phyloP scores from a whole-genome alignment of 2,797 vertebrate genomes.

The Hydrophis major region DNA sequence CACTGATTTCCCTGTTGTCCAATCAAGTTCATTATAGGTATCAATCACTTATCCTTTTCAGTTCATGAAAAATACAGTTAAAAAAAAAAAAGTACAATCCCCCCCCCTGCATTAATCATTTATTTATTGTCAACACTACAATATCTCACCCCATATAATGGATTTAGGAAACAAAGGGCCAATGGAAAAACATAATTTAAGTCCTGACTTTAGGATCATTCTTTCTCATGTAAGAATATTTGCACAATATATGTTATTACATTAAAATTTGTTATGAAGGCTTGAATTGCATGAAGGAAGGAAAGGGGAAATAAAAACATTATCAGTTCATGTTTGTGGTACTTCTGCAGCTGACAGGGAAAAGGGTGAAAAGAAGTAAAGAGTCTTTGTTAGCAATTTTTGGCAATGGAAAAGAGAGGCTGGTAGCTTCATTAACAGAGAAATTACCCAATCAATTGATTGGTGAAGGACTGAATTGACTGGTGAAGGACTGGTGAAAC shows the following conservation, averaged over 20 bases:
- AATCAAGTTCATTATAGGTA: conserved; percentile 34
- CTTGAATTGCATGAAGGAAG: not conserved
- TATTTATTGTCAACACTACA: not conserved
- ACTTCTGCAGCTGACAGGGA: not conserved
- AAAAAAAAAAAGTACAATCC: not conserved
- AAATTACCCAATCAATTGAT: not conserved
- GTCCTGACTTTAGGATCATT: not conserved
- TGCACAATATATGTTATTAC: not conserved
- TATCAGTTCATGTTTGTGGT: not conserved
- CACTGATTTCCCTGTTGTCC: conserved; percentile 39
- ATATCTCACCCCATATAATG: not conserved
- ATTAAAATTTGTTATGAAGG: not conserved
- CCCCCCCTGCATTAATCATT: not conserved
- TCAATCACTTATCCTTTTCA: conserved; percentile 5
- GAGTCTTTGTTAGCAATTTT: not conserved
- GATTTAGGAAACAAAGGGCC: not conserved
- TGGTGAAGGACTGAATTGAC: not conserved
- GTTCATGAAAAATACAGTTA: not conserved
- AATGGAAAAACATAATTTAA: not conserved
- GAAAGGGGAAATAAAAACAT: not conserved
- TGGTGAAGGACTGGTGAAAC: not conserved
- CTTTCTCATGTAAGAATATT: not conserved
- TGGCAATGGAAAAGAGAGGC: not conserved
- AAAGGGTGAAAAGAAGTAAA: not conserved
- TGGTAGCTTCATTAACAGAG: not conserved